Base-by-base conservation (phyloP, 2,888 invertebrate genomes). In the Uropetala carovei region DNA sequence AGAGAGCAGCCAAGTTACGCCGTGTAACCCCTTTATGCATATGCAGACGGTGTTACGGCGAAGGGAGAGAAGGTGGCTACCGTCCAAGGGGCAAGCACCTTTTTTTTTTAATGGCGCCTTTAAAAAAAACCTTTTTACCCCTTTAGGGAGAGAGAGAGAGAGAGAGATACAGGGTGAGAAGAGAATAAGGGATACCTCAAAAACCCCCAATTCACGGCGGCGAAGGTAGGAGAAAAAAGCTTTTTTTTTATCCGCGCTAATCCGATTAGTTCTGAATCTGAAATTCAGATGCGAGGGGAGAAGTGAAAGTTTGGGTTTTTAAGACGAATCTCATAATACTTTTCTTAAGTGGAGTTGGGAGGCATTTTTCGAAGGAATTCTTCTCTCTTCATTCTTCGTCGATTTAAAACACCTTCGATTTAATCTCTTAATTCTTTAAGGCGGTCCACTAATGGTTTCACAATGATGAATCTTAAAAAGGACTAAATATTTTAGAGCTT, bases 291-390 rank as follows among this genome's bases (percentile, higher is more conserved):
- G 60, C 75, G 43, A 89, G 64, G 75, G 11, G 56, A n/a, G n/a
- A 89, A 64, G 64, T 64, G 68, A 89, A 89, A 64, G 64, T 89
- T 89, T 11, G 58, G 13, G 43, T 89, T 89, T 83, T 89, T 89
- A 89, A 89, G 89, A 89, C 89, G 30, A 64, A 89, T 58, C 60
- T 64, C 64, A 64, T 89, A 89, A 64, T n/a, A 57, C 83, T 43
- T 89, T 27, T 64, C 56, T n/a, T n/a, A 60, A 89, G 64, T 68
- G 89, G 64, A 64, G 64, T 30, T 59, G 59, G 86, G 64, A 68
- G 43, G 75, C 27, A 27, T 75, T 75, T 75, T 75, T 75, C 22
- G 22, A 27, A 18, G 64, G 89, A 27, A 43, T 89, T 56, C 64
- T 43, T 68, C 43, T n/a, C n/a, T n/a, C n/a, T 16, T 89, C 43